Evolutionary conservation across 2,888 invertebrate genomes (phyloP), one percentile per base, ranked within the genome.

Genomic region (Chromoteleia sp.): DNA sequence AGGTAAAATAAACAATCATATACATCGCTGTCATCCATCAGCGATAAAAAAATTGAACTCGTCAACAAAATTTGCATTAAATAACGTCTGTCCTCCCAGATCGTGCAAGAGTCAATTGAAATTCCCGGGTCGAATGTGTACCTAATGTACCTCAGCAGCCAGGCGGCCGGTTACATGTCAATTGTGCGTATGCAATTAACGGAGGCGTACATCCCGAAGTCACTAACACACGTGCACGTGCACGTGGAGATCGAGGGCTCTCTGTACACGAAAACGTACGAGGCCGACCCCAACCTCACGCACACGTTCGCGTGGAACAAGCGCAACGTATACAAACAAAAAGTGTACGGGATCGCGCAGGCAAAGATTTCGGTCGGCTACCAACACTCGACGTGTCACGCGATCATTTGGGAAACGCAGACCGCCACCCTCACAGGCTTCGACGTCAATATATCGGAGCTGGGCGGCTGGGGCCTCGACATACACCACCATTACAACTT

Each of bases 401-500:
- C 96, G 76, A 95, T 98, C 10, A 96, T 99, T 36, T 99, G 99
- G 99, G 97, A 98, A 86, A 97, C 97, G 1, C 97, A 98, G 92
- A 98, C 98, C 0, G 97, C 98, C 0, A 97, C 97, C 36, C 92
- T 99, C 86, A 97, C 98, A 92, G 99, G 99, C 17, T 98, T 98
- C 92, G 98, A 98, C 92, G 97, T 99, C 58, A 97, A 97, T 88
- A 98, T 98, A 83, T 98, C 99, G 0, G 98, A 98, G 90, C 97
- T 99, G 67, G 99, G 99, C 0, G 98, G 98, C 52, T 99, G 99
- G 99, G 98, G 99, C 59, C 93, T 99, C 67, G 97, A 99, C 91
- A 97, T 99, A 83, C 99, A 99, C 92, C 99, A 99, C 92, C 98
- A 98, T 92, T 99, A 99, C 92, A 99, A 99, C 92, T 98, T 98